Evolutionary conservation across 2,888 invertebrate species (phyloP), one percentile per base, ranked within the genome.

Genomic region (Trachelus iudaicus): DNA sequence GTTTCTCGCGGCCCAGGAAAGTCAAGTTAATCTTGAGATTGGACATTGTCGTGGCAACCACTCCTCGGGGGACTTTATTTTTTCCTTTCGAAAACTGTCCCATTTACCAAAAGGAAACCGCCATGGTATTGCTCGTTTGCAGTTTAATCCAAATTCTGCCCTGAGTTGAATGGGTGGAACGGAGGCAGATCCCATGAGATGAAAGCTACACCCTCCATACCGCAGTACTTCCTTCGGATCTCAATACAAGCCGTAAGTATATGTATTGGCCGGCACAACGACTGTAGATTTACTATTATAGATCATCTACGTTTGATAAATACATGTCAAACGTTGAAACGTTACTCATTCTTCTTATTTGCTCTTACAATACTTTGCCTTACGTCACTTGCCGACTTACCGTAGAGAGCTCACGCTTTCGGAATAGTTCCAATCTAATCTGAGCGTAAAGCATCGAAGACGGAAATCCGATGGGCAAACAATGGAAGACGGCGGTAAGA

Each of bases 1-100:
- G 82, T 81, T 82, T 81, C 80, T 80, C 75, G 79, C 77, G 73
- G 79, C 73, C 68, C 37, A 37, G 76, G 79, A 73, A 77, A 81
- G 80, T 79, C 77, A 78, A 75, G 75, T 69, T 81, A 75, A 81
- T 78, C 76, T 75, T 37, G 35, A 77, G 73, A 79, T 56, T 56
- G 56, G 56, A 23, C 56, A 56, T 23, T 56, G 23, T 56, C 56
- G 56, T 23, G 56, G 56, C 56, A 6, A 6, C 6, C 23, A 23
- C 56, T 56, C 56, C 23, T 56, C 23, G 2, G 9, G 56, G 23
- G 23, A 56, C 23, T 6, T 6, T 13, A 15, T 40, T 40, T 56
- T 23, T 11, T 9, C 6, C 6, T 40, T 15, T 40, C 15, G 40
- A 31, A 30, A 71, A 69, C 40, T 69, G 6, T 73, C 56, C 75